Percentiles rank a stretch among this genome's conserved stretches.
These are phyloP conservation scores for Bufotes viridis DNA, from an alignment of 2,797 vertebrate genomes.

Conservation along the genomic window DNA sequence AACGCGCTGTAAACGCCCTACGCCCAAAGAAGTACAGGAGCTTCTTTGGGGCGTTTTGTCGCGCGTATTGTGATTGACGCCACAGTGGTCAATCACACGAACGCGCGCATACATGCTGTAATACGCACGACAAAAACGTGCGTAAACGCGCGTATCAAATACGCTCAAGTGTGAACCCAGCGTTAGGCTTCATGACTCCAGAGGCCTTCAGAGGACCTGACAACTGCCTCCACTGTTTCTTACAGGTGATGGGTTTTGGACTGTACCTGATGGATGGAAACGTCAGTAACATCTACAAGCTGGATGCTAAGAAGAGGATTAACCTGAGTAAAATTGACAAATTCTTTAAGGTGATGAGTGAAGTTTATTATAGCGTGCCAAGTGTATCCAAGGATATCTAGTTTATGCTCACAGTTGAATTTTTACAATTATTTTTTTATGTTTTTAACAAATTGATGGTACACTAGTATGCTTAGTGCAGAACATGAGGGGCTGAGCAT, in stretches of 20 bases:
- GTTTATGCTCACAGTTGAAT: neutral
- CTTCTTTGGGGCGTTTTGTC: too few species aligned
- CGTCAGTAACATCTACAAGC: conserved; percentile 88
- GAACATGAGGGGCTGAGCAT: neutral
- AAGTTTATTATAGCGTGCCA: neutral
- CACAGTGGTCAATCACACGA: too few species aligned
- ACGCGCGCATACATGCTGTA: too few species aligned
- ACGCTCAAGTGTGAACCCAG: too few species aligned
- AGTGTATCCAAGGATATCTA: neutral
- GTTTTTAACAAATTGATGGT: neutral
- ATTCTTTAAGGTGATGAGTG: conserved; percentile 82
- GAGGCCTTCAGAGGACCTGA: neutral
- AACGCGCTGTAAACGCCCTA: too few species aligned
- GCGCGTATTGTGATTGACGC: too few species aligned
- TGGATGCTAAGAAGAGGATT: conserved; percentile 90
- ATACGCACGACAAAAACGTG: too few species aligned
- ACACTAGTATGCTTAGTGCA: neutral
- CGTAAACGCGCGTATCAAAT: too few species aligned
- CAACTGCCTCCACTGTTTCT: neutral
- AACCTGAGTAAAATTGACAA: conserved; percentile 91
- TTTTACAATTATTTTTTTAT: neutral
- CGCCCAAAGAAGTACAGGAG: too few species aligned
- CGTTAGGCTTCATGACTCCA: neutral
- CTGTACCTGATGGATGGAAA: conserved; percentile 89
- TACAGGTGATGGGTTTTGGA: conserved; percentile 89